These are phyloP conservation scores for Machaerirhynchus nigripectus DNA, from an alignment of 2,113 vertebrate genomes.

Conservation along the genomic window DNA sequence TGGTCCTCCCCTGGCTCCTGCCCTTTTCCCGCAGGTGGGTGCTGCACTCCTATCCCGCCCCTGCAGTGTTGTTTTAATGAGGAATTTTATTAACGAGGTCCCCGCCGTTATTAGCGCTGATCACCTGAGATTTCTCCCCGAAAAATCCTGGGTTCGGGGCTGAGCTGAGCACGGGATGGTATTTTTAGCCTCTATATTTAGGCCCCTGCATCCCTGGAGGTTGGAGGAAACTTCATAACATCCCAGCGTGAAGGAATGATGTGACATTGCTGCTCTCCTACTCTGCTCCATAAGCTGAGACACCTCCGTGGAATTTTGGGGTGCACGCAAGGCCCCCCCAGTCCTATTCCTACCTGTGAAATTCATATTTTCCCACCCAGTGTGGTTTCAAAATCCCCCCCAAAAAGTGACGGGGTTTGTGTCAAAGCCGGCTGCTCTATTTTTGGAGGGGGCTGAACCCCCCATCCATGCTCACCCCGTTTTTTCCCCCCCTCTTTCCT, in stretches of 20 bases:
- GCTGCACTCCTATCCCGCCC: background rate
- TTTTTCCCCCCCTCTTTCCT: background rate
- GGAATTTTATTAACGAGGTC: slow-evolving; percentile 7
- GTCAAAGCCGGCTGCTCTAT: fast-evolving
- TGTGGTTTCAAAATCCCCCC: background rate
- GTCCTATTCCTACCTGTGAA: background rate
- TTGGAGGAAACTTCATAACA: slow-evolving; percentile 45
- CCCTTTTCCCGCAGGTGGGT: background rate
- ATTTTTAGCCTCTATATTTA: slow-evolving; percentile 74
- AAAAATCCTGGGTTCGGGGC: background rate
- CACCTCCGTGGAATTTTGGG: background rate
- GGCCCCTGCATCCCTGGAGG: slow-evolving; percentile 66
- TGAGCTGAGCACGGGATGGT: slow-evolving; percentile 11
- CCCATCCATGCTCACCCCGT: background rate
- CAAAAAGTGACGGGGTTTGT: background rate
- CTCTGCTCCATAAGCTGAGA: background rate
- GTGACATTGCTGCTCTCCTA: slow-evolving; percentile 66
- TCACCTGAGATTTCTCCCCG: slow-evolving; percentile 31
- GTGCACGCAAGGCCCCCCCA: fast-evolving
- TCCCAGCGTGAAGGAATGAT: slow-evolving; percentile 55
- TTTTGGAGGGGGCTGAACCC: background rate
- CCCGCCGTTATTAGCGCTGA: background rate
- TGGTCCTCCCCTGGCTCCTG: background rate
- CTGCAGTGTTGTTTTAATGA: background rate
- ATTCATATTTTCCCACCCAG: background rate